Percentiles rank a stretch among this genome's conserved stretches.
These are phyloP conservation scores for Dromas ardeola DNA, from an alignment of 2,113 vertebrate genomes.

Conservation along the genomic window DNA sequence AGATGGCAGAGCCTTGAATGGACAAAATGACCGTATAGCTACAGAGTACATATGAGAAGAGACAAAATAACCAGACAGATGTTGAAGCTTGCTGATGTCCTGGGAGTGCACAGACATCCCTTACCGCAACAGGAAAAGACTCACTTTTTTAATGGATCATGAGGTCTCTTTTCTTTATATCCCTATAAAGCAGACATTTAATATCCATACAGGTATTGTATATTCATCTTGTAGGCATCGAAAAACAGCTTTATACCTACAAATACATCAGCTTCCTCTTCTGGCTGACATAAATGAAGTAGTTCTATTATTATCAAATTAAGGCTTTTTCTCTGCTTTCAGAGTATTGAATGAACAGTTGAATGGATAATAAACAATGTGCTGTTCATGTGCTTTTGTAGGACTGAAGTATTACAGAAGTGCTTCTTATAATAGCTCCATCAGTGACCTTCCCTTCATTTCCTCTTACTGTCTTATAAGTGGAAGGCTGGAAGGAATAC, in stretches of 20 bases:
- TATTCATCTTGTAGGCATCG: background rate
- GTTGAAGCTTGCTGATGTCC: background rate
- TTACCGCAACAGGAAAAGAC: background rate
- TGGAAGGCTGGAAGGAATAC: background rate
- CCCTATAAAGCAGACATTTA: background rate
- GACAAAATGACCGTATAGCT: background rate
- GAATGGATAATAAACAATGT: background rate
- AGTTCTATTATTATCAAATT: background rate
- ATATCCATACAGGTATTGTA: background rate
- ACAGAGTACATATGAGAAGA: background rate
- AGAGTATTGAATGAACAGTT: background rate
- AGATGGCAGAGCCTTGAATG: background rate
- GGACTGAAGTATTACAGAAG: background rate
- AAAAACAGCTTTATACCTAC: background rate
- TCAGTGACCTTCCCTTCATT: background rate
- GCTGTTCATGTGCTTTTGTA: background rate
- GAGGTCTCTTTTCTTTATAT: background rate
- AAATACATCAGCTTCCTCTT: background rate
- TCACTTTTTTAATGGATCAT: background rate
- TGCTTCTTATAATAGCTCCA: background rate
- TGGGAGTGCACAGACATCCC: accelerated
- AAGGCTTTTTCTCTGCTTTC: background rate
- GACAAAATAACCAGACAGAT: background rate
- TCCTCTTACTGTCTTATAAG: background rate
- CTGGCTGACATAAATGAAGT: background rate